A percentile compares a stretch with the other conserved stretches of the same genome.
Conservation (phyloP, 1,140 invertebrate species). For the Pararge aegeria region DNA sequence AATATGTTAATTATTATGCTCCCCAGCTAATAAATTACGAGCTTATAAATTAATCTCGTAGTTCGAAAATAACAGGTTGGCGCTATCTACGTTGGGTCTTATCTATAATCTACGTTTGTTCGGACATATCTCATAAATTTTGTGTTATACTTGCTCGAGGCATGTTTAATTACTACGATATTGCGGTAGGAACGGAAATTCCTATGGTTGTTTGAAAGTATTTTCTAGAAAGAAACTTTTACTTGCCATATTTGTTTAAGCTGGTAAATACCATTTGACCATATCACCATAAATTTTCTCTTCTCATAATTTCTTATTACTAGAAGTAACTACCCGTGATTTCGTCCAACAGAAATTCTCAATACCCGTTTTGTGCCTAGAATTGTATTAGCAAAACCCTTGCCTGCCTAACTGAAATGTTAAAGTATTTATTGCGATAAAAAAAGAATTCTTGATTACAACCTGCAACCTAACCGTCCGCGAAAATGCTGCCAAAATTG, state of each 20-base stretch:
- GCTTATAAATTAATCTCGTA: slow-evolving; percentile 21
- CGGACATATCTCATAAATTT: slow-evolving; percentile 17
- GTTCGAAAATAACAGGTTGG: slow-evolving; percentile 21
- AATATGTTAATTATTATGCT: slow-evolving; percentile 11
- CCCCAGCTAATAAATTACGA: slow-evolving; percentile 15
- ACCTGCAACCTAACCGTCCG: no score
- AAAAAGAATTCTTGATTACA: no score
- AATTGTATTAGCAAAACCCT: no score
- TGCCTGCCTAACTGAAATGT: no score
- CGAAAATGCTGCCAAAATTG: no score
- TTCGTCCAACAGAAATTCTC: no score
- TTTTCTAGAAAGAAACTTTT: slow-evolving; percentile 43
- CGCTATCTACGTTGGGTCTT: slow-evolving; percentile 14
- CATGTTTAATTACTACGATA: slow-evolving; percentile 24
- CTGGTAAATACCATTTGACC: slow-evolving; percentile 12
- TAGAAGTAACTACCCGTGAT: no score
- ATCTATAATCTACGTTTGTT: slow-evolving; percentile 16
- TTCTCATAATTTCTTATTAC: neutral
- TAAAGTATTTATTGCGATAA: no score
- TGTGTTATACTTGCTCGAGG: slow-evolving; percentile 11
- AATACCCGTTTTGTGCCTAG: no score
- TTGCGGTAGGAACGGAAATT: slow-evolving; percentile 32
- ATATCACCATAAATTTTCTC: neutral
- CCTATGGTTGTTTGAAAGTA: slow-evolving; percentile 38
- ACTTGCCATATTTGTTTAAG: slow-evolving; percentile 22